A percentile compares a stretch with the other conserved stretches of the same genome.
These are phyloP conservation scores for Scartelaos histophorus DNA, from an alignment of 2,113 vertebrate species.

Conservation along the genomic window DNA sequence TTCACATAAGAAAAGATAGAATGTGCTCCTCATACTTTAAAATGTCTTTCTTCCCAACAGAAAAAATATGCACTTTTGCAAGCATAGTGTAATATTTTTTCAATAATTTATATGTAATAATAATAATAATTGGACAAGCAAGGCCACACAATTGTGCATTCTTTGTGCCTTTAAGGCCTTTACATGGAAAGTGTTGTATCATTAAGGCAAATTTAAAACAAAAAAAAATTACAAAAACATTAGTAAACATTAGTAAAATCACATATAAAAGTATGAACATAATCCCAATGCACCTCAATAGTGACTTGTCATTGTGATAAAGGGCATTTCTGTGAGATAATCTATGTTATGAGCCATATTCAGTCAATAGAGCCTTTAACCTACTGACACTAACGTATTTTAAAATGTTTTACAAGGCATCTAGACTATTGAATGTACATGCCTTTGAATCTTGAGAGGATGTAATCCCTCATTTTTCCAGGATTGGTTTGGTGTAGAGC, in stretches of 20 bases:
- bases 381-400: background rate
- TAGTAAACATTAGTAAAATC: background rate
- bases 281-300: background rate
- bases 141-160: background rate
- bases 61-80: background rate
- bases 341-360: slow-evolving; percentile 13
- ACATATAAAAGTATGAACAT: background rate
- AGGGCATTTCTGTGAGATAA: slow-evolving; percentile 13
- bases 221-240: background rate
- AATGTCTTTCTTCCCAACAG: background rate
- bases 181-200: background rate
- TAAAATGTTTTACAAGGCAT: background rate
- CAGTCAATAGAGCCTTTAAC: background rate
- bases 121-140: background rate
- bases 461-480: too few relatives aligned
- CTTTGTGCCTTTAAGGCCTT: background rate
- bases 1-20: slow-evolving; percentile 1
- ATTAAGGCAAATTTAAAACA: background rate
- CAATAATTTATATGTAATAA: background rate
- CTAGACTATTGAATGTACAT: background rate
- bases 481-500: too few relatives aligned
- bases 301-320: background rate
- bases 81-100: background rate
- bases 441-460: background rate
- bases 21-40: background rate